Percentiles rank a stretch among this genome's conserved stretches.
phyloP scores from a whole-genome alignment of 92 coral and sea anemone species.

The Pocillopora meandrina region DNA sequence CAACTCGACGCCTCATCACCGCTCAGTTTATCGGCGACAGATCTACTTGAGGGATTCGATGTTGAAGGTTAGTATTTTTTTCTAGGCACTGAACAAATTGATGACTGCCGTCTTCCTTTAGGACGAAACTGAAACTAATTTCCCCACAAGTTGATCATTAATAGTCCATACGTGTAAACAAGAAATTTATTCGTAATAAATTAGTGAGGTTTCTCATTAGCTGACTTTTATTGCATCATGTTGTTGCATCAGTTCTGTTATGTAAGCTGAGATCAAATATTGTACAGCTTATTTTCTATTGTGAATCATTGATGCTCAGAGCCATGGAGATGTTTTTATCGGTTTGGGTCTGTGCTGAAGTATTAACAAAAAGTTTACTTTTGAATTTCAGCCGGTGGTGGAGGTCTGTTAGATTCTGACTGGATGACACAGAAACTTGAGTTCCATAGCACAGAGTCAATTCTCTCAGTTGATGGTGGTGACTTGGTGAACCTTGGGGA shows the following conservation, averaged over 20 bases:
- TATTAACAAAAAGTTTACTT: neutral
- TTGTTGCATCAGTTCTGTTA: slow-evolving; percentile 15
- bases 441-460: slow-evolving; percentile 56
- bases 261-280: neutral
- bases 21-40: slow-evolving; percentile 66
- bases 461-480: slow-evolving; percentile 31
- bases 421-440: slow-evolving; percentile 98
- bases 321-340: neutral
- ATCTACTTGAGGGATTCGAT: slow-evolving; percentile 73
- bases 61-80: slow-evolving; percentile 55
- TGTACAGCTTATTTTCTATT: neutral
- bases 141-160: neutral
- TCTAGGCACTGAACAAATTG: no score
- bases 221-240: slow-evolving; percentile 44
- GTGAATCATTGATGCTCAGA: neutral
- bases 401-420: slow-evolving; percentile 61
- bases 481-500: slow-evolving; percentile 29
- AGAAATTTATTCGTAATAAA: neutral
- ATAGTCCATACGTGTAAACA: neutral
- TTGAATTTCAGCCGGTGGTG: slow-evolving; percentile 59
- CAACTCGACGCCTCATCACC: neutral
- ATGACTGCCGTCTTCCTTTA: neutral
- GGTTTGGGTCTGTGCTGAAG: neutral
- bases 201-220: slow-evolving; percentile 36
- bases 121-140: neutral